Conservation (phyloP, 2,888 invertebrate species). For the Clusia tigrina region DNA sequence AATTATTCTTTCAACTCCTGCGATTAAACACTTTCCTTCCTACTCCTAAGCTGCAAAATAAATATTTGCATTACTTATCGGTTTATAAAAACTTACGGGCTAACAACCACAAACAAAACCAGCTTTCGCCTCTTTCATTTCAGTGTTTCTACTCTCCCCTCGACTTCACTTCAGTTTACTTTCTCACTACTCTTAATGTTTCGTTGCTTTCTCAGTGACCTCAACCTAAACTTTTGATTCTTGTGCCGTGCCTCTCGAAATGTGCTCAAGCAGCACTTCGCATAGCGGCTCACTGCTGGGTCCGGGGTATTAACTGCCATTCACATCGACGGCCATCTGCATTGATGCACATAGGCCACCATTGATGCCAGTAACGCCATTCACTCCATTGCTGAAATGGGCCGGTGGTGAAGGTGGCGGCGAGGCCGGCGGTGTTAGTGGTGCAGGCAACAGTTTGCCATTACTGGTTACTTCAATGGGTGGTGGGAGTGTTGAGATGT, state of each 20-base stretch:
- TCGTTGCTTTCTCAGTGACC: not conserved
- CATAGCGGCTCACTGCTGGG: not conserved
- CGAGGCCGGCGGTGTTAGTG: constrained; percentile 55
- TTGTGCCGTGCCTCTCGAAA: not conserved
- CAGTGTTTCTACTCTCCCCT: not conserved
- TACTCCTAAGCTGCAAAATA: too few relatives aligned
- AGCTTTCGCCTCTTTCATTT: not conserved
- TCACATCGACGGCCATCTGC: constrained; percentile 48
- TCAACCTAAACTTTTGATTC: not conserved
- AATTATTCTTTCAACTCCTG: too few relatives aligned
- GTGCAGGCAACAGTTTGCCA: constrained; percentile 42
- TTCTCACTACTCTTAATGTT: not conserved
- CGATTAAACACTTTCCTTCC: too few relatives aligned
- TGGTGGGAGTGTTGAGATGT: not conserved
- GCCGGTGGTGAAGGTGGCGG: constrained; percentile 41
- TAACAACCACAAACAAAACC: too few relatives aligned
- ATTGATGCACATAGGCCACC: constrained; percentile 39
- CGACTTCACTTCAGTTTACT: not conserved
- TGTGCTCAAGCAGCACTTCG: not conserved
- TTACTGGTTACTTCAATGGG: constrained; percentile 11
- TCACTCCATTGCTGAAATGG: constrained; percentile 39
- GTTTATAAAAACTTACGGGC: too few relatives aligned
- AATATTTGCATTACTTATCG: too few relatives aligned
- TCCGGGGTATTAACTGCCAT: constrained; percentile 53
- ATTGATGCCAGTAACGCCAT: constrained; percentile 25